Conservation (phyloP, 2,797 vertebrate genomes). For the Danio albolineatus region DNA sequence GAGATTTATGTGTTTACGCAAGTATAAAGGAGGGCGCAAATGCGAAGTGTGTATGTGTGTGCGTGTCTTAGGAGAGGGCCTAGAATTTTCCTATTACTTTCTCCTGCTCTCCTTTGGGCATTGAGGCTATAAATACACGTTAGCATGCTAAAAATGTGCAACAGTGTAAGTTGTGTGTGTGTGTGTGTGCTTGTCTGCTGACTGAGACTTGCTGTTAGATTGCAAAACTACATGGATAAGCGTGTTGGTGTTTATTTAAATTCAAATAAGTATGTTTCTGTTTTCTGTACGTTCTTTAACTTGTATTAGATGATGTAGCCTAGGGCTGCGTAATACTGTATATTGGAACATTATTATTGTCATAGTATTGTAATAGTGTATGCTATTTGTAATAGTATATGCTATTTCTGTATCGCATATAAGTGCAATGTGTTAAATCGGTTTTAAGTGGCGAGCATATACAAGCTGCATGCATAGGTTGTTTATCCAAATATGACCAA, state of each 20-base stretch:
- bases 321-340: too few relatives aligned
- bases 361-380: too few relatives aligned
- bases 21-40: constrained; percentile 3
- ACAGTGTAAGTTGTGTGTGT: constrained; percentile 37
- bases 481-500: too few relatives aligned
- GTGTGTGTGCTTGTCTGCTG: background rate
- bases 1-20: constrained; percentile 48
- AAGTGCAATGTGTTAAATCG: too few relatives aligned
- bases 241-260: background rate
- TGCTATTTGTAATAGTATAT: too few relatives aligned
- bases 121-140: constrained; percentile 73
- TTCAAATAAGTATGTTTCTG: background rate
- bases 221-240: constrained; percentile 1
- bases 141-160: constrained; percentile 72
- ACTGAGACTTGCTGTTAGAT: constrained; percentile 65
- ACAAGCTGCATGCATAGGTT: too few relatives aligned
- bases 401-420: too few relatives aligned
- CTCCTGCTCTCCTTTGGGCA: constrained; percentile 67
- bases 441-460: too few relatives aligned
- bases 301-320: too few relatives aligned
- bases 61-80: constrained; percentile 57
- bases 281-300: too few relatives aligned
- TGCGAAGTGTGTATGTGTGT: constrained; percentile 9
- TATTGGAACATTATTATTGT: too few relatives aligned
- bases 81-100: constrained; percentile 66